A percentile compares a stretch with the other conserved stretches of the same genome.
These are phyloP conservation scores for Brotula barbata DNA, from an alignment of 2,797 vertebrate genomes.

Conservation along the genomic window DNA sequence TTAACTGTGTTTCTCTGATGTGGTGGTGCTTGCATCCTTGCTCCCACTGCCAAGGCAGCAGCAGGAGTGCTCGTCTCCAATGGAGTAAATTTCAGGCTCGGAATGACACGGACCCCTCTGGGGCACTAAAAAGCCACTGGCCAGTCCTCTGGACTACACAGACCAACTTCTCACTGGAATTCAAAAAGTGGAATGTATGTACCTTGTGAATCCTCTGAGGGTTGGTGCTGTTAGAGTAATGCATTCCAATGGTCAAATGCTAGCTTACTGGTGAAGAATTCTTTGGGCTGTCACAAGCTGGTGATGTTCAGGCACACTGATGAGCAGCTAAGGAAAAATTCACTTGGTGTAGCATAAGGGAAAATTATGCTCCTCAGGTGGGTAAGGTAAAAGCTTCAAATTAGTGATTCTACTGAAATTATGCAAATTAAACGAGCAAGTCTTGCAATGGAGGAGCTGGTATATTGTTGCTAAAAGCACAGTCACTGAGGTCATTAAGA, in stretches of 20 bases:
- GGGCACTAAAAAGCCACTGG: conserved; percentile 28
- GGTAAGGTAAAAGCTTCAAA: conserved; percentile 55
- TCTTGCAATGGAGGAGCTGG: conserved; percentile 7
- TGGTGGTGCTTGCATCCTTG: conserved; percentile 25
- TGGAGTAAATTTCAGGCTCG: conserved; percentile 34
- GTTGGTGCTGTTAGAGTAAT: conserved; percentile 31
- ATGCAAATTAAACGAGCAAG: conserved; percentile 38
- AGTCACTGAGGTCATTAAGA: background rate
- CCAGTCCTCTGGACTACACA: conserved; percentile 28
- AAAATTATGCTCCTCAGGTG: conserved; percentile 56
- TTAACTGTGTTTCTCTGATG: conserved; percentile 55
- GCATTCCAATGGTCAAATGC: conserved; percentile 43
- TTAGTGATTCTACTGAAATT: conserved; percentile 38
- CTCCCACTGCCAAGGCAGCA: conserved; percentile 16
- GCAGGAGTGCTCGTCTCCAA: conserved; percentile 11
- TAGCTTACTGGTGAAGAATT: conserved; percentile 23
- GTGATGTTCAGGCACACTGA: conserved; percentile 25
- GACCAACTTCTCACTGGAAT: conserved; percentile 24
- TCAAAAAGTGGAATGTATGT: conserved; percentile 1
- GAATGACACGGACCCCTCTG: conserved; percentile 25
- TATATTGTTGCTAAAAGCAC: conserved; percentile 13
- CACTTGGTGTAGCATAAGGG: conserved; percentile 25
- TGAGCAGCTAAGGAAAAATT: conserved; percentile 39
- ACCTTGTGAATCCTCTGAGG: conserved; percentile 33
- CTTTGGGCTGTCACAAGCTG: background rate